Evolutionary conservation across 2,888 invertebrate genomes (phyloP).

Genomic region (Sacculina carcini): DNA sequence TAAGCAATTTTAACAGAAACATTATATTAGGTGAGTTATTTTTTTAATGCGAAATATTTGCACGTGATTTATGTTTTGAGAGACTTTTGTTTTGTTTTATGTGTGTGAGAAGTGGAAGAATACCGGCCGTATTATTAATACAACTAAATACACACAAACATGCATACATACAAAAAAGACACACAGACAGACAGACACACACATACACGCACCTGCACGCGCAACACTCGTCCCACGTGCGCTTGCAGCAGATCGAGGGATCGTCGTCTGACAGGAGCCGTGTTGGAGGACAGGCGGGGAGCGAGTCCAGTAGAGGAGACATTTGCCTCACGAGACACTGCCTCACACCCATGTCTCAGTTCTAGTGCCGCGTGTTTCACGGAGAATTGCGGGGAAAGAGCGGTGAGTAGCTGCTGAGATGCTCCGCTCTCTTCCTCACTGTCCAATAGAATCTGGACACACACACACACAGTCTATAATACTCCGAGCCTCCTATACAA

Average conservation of each 20-base stretch:
- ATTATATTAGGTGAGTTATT: too few relatives aligned
- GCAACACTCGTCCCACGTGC: slow-evolving; percentile 49
- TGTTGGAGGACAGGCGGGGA: slow-evolving; percentile 35
- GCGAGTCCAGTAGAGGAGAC: too few relatives aligned
- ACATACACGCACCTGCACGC: slow-evolving; percentile 51
- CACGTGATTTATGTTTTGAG: too few relatives aligned
- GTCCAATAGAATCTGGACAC: slow-evolving; percentile 24
- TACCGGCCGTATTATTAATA: too few relatives aligned
- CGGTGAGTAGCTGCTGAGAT: slow-evolving; percentile 29
- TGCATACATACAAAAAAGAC: too few relatives aligned
- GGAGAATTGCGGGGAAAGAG: slow-evolving; percentile 36
- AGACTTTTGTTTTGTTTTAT: too few relatives aligned
- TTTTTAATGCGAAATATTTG: too few relatives aligned
- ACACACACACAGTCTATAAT: too few relatives aligned
- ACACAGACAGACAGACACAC: not conserved
- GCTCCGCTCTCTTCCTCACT: slow-evolving; percentile 32
- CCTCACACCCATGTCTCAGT: slow-evolving; percentile 38
- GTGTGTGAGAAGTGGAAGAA: too few relatives aligned
- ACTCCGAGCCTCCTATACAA: too few relatives aligned
- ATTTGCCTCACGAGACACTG: too few relatives aligned
- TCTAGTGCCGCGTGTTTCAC: slow-evolving; percentile 36
- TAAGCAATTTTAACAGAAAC: not conserved
- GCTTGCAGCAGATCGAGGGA: slow-evolving; percentile 61
- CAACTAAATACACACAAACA: too few relatives aligned
- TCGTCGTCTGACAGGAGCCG: slow-evolving; percentile 49